phyloP scores from a whole-genome alignment of 2,888 invertebrate genomes.

The Pseudoips prasinana region DNA sequence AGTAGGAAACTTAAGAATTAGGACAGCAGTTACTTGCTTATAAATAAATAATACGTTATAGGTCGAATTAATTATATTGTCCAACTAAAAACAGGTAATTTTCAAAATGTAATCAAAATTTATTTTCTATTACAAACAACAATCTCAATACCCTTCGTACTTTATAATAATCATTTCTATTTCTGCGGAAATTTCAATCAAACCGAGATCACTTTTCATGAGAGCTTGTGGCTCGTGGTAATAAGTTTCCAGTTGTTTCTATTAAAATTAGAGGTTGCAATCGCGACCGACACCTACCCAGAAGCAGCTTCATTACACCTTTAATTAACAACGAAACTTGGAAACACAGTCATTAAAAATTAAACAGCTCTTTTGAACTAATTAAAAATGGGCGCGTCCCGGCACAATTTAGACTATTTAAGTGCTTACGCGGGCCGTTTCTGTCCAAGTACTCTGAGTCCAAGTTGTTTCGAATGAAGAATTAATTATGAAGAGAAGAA shows the following conservation, averaged over 20 bases:
- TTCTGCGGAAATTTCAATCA: conserved; percentile 23
- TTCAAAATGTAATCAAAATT: too few relatives aligned
- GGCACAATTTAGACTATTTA: conserved; percentile 77
- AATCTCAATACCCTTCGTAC: conserved; percentile 17
- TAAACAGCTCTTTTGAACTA: conserved; percentile 69
- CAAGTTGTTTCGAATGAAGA: conserved; percentile 79
- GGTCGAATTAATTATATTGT: too few relatives aligned
- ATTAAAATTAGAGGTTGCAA: conserved; percentile 46
- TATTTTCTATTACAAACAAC: conserved; percentile 12
- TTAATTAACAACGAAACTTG: conserved; percentile 62
- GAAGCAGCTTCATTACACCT: conserved; percentile 42
- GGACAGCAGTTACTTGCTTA: too few relatives aligned
- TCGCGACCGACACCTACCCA: conserved; percentile 35
- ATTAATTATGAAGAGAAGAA: conserved; percentile 78
- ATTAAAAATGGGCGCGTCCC: conserved; percentile 78
- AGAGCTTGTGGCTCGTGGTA: conserved; percentile 12
- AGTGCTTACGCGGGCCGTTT: conserved; percentile 73
- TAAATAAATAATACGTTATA: too few relatives aligned
- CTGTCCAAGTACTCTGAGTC: conserved; percentile 70
- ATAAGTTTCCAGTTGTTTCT: conserved; percentile 26
- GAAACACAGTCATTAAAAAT: conserved; percentile 71
- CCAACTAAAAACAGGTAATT: too few relatives aligned
- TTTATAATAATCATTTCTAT: conserved; percentile 18
- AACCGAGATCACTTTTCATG: conserved; percentile 23
- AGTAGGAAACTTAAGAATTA: too few relatives aligned